These are phyloP conservation scores for Dicerorhinus sumatrensis DNA, from an alignment of 2,113 vertebrate species.

Conservation along the genomic window DNA sequence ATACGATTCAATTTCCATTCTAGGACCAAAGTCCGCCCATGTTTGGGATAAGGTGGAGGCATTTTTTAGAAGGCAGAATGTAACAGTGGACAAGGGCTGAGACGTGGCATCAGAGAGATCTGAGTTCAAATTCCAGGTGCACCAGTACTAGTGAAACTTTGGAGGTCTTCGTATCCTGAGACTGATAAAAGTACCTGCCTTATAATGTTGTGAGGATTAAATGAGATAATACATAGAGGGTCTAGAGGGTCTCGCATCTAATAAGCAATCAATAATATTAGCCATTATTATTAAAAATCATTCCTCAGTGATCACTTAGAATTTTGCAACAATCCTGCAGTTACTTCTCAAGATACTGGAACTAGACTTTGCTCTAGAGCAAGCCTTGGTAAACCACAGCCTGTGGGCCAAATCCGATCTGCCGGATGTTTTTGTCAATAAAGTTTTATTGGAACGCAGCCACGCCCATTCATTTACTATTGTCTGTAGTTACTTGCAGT, in stretches of 20 bases:
- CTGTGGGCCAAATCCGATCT: background rate
- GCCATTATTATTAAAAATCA: background rate
- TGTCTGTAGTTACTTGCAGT: background rate
- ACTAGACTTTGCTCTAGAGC: background rate
- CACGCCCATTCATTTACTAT: background rate
- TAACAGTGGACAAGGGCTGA: background rate
- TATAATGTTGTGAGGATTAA: background rate
- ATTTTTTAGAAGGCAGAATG: background rate
- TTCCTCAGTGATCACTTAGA: background rate
- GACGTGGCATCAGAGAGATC: background rate
- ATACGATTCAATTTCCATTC: background rate
- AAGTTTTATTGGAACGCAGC: background rate
- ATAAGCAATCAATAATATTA: background rate
- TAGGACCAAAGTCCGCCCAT: background rate
- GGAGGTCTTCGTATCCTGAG: background rate
- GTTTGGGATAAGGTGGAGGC: background rate
- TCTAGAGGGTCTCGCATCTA: background rate
- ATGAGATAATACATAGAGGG: background rate
- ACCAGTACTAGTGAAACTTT: background rate
- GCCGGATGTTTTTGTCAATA: background rate
- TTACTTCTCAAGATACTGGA: background rate
- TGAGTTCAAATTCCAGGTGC: background rate
- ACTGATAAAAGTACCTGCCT: background rate
- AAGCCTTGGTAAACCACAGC: background rate
- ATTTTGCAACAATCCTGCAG: background rate